Evolutionary conservation across 2,888 invertebrate species (phyloP), one percentile per base, ranked within the genome.

Genomic region (Linhomoeus sp.): DNA sequence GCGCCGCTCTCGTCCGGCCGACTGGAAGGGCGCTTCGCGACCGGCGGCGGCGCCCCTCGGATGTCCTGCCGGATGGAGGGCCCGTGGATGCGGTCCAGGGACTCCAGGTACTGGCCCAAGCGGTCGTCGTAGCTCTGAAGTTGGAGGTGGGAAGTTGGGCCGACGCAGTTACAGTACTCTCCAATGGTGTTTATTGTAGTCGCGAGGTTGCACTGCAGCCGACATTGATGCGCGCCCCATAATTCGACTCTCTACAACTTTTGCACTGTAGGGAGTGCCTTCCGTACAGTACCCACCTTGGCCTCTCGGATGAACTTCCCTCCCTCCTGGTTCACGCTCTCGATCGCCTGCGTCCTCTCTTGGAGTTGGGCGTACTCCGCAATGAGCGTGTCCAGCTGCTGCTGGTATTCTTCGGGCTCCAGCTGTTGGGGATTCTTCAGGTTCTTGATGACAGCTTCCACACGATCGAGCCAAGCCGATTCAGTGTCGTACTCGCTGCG

Each of bases 221-320:
- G 15, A 33, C 35, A 33, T 9, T 12, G 9, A 15, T 33, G 9
- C 33, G 15, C 33, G 33, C 15, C 15, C 33, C 9, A 9, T 33
- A 15, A 15, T 12, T 12, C 33, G 15, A 33, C 15, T 15, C 9
- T 33, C 33, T 12, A 33, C 15, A 9, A 33, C 15, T 12, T 9
- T 33, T 12, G 15, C 33, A 9, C 15, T 15, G 15, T 15, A 9
- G 33, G 15, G 15, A 33, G 33, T 9, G 33, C 9, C 12, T 33
- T 12, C 9, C 9, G 15, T 41, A 45, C n/a, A 15, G 17, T 25
- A 47, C 70, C 78, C 80, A 90, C 88, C 86, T 88, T 87, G 62
- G 87, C 87, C 75, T 90, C 88, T 55, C 87, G 77, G 63, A 90
- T 85, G 69, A 81, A 82, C 67, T 84, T 77, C 59, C 86, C 87